Evolutionary conservation across 2,888 invertebrate species (phyloP).

Genomic region (Sphinx pinastri): DNA sequence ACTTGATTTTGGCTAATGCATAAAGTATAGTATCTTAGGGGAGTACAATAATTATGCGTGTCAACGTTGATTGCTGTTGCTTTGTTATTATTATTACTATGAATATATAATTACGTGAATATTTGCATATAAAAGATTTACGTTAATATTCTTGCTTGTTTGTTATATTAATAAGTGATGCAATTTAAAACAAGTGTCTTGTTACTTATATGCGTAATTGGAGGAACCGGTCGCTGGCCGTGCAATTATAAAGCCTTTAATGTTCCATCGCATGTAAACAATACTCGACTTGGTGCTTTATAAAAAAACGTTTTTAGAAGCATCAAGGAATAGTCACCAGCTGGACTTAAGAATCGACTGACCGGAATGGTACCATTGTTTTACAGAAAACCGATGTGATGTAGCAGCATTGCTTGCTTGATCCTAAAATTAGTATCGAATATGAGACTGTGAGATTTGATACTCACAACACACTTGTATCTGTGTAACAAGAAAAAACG

Average conservation of each 20-base stretch:
- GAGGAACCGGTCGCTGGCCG: background rate
- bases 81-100: no score
- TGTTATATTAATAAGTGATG: background rate
- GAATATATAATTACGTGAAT: no score
- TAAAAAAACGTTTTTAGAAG: background rate
- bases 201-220: conserved; percentile 5
- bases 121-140: background rate
- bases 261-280: conserved; percentile 1
- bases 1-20: no score
- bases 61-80: no score
- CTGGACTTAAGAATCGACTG: no score
- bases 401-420: background rate
- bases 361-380: no score
- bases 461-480: background rate
- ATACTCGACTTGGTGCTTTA: background rate
- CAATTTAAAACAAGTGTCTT: conserved; percentile 19
- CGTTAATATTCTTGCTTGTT: background rate
- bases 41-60: no score
- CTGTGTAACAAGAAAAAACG: background rate
- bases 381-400: no score
- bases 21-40: no score
- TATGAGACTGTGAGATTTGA: no score
- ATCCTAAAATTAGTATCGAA: background rate
- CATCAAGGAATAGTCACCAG: background rate
- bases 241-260: background rate